Evolutionary conservation across 2,888 invertebrate genomes (phyloP).

Genomic region (Watsonalla cultraria): DNA sequence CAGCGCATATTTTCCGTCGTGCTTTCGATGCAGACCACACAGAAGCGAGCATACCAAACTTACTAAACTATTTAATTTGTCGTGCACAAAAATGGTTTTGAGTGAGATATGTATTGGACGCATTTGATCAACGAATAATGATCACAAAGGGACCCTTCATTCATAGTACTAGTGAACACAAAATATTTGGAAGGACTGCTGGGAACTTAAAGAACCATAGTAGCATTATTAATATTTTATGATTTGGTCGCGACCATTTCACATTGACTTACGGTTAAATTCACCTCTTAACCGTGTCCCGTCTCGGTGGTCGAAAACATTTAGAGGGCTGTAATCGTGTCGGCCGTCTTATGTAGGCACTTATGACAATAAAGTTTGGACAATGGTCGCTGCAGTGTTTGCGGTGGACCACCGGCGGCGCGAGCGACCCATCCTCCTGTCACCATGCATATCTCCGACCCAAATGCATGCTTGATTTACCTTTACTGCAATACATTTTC

Average conservation of each 20-base stretch:
- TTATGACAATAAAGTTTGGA: slow-evolving; percentile 62
- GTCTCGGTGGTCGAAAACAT: slow-evolving; percentile 3
- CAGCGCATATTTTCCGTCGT: neutral
- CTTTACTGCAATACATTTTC: neutral
- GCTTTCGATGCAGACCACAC: neutral
- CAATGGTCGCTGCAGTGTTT: slow-evolving; percentile 55
- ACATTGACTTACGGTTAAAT: neutral
- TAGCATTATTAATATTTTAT: no score
- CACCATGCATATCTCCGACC: slow-evolving; percentile 19
- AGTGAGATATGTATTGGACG: no score
- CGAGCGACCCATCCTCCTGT: slow-evolving; percentile 23
- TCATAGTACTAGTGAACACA: no score
- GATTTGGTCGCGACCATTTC: neutral
- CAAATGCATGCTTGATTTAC: neutral
- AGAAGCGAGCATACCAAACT: neutral
- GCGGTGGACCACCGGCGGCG: slow-evolving; percentile 65
- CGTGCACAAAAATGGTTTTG: no score
- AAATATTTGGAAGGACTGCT: no score
- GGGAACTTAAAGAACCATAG: no score
- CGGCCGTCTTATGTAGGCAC: slow-evolving; percentile 32
- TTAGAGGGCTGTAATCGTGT: slow-evolving; percentile 5
- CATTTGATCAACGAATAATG: no score
- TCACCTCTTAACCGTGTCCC: neutral
- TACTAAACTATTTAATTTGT: no score
- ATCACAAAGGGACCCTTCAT: no score